Conservation (phyloP, 2,888 invertebrate genomes). For the Lasioglossum zephyrum region DNA sequence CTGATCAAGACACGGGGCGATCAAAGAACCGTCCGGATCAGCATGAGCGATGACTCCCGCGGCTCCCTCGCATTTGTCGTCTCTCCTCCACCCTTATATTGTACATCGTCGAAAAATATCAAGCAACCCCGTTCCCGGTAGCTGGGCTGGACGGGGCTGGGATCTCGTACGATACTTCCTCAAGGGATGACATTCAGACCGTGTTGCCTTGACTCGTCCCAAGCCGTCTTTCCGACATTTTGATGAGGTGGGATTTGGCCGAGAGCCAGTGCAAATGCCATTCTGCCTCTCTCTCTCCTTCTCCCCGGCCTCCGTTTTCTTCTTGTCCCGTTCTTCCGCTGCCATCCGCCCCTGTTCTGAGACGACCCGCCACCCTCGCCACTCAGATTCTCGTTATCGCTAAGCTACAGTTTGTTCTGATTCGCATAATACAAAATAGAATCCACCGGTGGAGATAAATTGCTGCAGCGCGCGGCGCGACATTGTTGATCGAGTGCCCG, state of each 20-base stretch:
- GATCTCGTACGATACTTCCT: constrained; percentile 68
- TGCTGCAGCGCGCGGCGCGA: constrained; percentile 8
- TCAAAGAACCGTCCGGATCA: constrained; percentile 45
- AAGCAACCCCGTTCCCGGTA: constrained; percentile 29
- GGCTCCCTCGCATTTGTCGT: constrained; percentile 60
- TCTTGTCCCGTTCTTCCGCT: constrained; percentile 33
- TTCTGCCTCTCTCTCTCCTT: constrained; percentile 60
- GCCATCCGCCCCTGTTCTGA: constrained; percentile 39
- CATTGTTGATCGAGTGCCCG: constrained; percentile 7
- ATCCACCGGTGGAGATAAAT: constrained; percentile 32
- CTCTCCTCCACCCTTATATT: constrained; percentile 38
- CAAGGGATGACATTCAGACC: constrained; percentile 76
- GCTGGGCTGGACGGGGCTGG: background rate
- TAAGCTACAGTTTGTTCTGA: constrained; percentile 68
- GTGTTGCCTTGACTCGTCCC: constrained; percentile 74
- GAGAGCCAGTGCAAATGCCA: constrained; percentile 77
- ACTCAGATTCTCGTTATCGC: constrained; percentile 70
- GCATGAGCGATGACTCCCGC: constrained; percentile 65
- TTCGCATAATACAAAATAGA: constrained; percentile 55
- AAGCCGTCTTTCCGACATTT: constrained; percentile 78
- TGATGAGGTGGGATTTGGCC: constrained; percentile 80
- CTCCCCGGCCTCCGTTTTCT: background rate
- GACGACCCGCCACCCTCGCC: constrained; percentile 19
- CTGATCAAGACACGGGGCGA: constrained; percentile 47
- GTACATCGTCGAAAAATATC: constrained; percentile 65